Conservation (phyloP, 2,797 vertebrate genomes). For the Acestrorhynchus altus region DNA sequence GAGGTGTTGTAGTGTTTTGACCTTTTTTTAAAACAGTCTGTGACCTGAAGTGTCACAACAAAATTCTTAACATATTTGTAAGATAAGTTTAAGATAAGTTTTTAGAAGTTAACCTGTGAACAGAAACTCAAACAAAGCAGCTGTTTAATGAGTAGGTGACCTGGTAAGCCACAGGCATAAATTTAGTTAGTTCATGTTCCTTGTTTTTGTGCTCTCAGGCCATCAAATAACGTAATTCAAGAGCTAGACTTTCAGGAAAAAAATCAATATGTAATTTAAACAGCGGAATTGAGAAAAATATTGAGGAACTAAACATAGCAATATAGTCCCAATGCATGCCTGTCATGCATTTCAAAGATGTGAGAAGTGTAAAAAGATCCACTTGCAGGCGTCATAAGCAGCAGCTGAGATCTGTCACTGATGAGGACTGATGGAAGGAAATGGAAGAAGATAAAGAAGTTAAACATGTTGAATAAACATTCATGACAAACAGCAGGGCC, state of each 20-base stretch:
- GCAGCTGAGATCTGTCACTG: not conserved
- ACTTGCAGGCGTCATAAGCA: not conserved
- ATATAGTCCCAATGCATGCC: not conserved
- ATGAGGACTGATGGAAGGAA: not conserved
- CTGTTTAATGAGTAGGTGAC: constrained; percentile 13
- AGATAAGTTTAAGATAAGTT: constrained; percentile 47
- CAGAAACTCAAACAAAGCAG: constrained; percentile 39
- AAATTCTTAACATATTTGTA: constrained; percentile 32
- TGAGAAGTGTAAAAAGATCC: not conserved
- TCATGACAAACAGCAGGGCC: not conserved
- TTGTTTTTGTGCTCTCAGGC: not conserved
- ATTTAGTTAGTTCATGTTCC: constrained; percentile 10
- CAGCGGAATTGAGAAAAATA: no score
- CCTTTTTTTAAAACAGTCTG: not conserved
- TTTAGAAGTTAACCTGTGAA: not conserved
- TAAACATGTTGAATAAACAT: not conserved
- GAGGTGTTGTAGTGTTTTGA: not conserved
- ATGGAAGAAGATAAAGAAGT: not conserved
- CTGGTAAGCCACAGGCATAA: constrained; percentile 23
- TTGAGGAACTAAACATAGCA: no score
- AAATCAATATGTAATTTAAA: no score
- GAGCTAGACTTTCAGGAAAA: not conserved
- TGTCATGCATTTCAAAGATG: not conserved
- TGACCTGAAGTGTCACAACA: constrained; percentile 1
- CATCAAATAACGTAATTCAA: not conserved